A percentile compares a stretch with the other conserved stretches of the same genome.
phyloP scores from a whole-genome alignment of 2,888 invertebrate species.

The Temnothorax rugatulus region DNA sequence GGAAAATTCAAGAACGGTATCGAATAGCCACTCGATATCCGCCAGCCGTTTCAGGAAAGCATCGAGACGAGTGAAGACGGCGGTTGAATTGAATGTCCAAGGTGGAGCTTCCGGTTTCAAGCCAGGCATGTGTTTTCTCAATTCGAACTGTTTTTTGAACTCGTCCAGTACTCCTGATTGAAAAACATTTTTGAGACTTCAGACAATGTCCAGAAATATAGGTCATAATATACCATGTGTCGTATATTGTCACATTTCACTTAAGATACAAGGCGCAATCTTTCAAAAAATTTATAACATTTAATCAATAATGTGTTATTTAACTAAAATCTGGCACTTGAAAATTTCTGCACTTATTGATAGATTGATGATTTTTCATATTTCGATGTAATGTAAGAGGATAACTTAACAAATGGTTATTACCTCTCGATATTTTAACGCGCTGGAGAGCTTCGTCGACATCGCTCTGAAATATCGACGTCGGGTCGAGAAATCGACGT shows the following conservation, averaged over 20 bases:
- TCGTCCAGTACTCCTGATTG: constrained; percentile 81
- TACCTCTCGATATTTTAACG: constrained; percentile 87
- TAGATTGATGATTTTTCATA: neutral
- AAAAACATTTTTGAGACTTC: constrained; percentile 24
- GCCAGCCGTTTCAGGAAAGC: constrained; percentile 92
- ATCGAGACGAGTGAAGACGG: constrained; percentile 93
- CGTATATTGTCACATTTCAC: neutral
- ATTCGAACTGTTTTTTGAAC: constrained; percentile 83
- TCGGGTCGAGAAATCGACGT: constrained; percentile 95
- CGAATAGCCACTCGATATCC: constrained; percentile 95
- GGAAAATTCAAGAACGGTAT: constrained; percentile 96
- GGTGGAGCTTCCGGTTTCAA: constrained; percentile 80
- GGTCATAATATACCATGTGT: neutral
- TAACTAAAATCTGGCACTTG: neutral
- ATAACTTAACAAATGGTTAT: neutral
- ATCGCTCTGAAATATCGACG: constrained; percentile 97
- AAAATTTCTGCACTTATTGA: neutral
- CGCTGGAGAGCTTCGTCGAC: constrained; percentile 96
- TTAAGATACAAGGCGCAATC: neutral
- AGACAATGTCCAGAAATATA: no score
- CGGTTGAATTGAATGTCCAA: constrained; percentile 95
- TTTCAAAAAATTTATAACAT: neutral
- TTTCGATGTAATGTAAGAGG: neutral
- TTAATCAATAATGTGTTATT: neutral
- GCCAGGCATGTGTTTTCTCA: constrained; percentile 80